A percentile compares a stretch with the other conserved stretches of the same genome.
phyloP scores from a whole-genome alignment of 2,113 vertebrate species.

The Puffinus mauretanicus region DNA sequence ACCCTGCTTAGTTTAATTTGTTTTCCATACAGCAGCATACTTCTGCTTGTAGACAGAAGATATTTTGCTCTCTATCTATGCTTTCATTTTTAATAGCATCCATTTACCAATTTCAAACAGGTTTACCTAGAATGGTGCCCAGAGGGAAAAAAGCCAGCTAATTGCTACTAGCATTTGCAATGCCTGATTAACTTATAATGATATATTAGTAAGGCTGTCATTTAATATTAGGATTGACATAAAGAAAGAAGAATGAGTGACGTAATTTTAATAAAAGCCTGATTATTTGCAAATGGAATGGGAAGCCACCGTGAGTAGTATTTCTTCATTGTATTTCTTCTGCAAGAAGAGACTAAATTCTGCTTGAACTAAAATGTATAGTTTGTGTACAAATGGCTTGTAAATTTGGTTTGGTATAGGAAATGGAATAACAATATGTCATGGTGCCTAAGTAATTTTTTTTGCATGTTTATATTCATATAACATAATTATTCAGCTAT shows the following conservation, averaged over 20 bases:
- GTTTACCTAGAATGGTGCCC: not conserved
- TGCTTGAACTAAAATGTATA: not conserved
- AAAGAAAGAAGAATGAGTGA: not conserved
- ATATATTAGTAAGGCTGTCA: not conserved
- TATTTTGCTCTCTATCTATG: not conserved
- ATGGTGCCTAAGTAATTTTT: not conserved
- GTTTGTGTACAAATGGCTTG: not conserved
- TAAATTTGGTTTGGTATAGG: not conserved
- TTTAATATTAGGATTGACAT: conserved; percentile 4
- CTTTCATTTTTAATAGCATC: not conserved
- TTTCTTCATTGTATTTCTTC: not conserved
- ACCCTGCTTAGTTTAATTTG: not conserved
- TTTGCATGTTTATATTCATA: not conserved
- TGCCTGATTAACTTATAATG: not conserved
- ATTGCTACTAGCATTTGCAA: not conserved
- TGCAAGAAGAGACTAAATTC: not conserved
- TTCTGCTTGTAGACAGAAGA: not conserved
- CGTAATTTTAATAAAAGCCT: not conserved
- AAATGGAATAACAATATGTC: not conserved
- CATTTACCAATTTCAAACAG: not conserved
- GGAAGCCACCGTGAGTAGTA: not conserved
- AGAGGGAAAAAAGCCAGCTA: not conserved
- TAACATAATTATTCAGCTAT: not conserved
- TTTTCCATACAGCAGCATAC: not conserved
- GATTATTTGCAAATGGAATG: not conserved